Conservation (phyloP, 2,888 invertebrate species). For the Listrodromus nycthemerus region DNA sequence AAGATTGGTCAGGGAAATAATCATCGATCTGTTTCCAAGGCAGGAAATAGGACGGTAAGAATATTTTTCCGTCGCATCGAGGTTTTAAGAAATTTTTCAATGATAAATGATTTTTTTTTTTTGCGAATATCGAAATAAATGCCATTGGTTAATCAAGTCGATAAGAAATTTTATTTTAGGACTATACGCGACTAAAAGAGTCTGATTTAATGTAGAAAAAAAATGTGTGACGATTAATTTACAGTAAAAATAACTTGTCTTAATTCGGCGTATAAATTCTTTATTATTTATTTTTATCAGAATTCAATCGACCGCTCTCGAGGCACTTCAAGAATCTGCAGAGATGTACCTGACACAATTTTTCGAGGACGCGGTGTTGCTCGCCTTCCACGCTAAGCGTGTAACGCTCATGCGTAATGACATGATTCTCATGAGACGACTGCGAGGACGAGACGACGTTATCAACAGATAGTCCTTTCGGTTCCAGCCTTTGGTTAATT, state of each 20-base stretch:
- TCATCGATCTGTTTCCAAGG: conserved; percentile 76
- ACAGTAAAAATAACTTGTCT: too few species aligned
- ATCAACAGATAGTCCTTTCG: conserved; percentile 74
- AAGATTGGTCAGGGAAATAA: conserved; percentile 84
- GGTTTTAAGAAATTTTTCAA: too few species aligned
- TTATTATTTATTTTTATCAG: conserved; percentile 64
- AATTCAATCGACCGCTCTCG: conserved; percentile 83
- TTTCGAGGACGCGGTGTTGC: conserved; percentile 85
- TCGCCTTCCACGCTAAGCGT: conserved; percentile 84
- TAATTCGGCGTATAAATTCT: neutral
- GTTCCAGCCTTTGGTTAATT: neutral
- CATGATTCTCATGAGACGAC: conserved; percentile 83
- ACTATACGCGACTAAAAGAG: too few species aligned
- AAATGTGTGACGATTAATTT: too few species aligned
- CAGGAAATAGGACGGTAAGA: conserved; percentile 70
- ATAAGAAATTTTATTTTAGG: too few species aligned
- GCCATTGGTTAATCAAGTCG: too few species aligned
- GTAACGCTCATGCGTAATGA: conserved; percentile 85
- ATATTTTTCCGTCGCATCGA: too few species aligned
- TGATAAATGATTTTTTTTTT: too few species aligned
- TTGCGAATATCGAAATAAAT: too few species aligned
- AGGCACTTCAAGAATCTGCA: conserved; percentile 85
- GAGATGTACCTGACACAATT: conserved; percentile 85
- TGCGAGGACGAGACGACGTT: conserved; percentile 83
- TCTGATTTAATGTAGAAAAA: too few species aligned